These are phyloP conservation scores for Siphamia tubifer DNA, from an alignment of 2,113 vertebrate species.

Conservation along the genomic window DNA sequence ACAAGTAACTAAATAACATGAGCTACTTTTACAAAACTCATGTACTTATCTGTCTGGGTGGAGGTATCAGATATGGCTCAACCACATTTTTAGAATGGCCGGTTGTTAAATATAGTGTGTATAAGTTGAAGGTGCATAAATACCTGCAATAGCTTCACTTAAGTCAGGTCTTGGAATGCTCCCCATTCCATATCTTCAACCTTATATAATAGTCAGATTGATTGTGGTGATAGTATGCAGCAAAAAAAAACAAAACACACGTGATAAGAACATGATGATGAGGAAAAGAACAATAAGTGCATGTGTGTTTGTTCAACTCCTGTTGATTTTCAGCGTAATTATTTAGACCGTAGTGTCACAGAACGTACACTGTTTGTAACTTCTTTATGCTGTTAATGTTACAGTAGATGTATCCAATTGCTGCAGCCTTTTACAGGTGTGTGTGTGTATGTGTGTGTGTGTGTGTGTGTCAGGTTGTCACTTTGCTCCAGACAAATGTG, in stretches of 20 bases:
- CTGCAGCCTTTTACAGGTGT: not conserved
- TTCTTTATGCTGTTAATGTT: not conserved
- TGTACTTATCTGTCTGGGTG: no score
- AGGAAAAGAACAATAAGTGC: no score
- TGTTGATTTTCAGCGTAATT: no score
- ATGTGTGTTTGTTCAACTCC: not conserved
- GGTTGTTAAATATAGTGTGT: no score
- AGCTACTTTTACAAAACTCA: no score
- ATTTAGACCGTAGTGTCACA: not conserved
- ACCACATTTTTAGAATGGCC: no score
- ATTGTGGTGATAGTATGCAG: not conserved
- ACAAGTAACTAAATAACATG: no score
- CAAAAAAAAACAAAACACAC: not conserved
- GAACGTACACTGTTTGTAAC: not conserved
- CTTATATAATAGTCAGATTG: not conserved
- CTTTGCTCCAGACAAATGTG: not conserved
- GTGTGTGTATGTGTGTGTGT: not conserved
- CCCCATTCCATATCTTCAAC: constrained; percentile 1
- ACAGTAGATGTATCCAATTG: not conserved
- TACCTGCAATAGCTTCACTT: not conserved
- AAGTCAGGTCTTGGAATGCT: not conserved
- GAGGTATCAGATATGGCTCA: no score
- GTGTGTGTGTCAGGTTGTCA: not conserved
- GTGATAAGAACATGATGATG: not conserved
- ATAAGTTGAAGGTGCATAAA: constrained; percentile 3